phyloP scores from a whole-genome alignment of 2,888 invertebrate species.

The Synanthedon andrenaeformis region DNA sequence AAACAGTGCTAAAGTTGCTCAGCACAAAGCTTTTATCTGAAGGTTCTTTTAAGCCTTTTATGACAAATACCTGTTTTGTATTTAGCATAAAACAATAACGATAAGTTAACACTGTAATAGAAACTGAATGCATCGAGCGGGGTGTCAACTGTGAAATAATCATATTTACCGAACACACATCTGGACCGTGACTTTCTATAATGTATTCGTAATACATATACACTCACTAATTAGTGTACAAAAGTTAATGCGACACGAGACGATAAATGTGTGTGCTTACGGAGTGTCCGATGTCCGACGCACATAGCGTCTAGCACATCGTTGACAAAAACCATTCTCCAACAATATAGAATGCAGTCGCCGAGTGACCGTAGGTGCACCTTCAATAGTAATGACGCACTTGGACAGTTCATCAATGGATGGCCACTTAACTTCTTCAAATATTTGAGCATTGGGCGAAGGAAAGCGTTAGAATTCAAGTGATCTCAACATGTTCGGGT shows the following conservation, averaged over 20 bases:
- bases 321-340: conserved; percentile 30
- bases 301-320: conserved; percentile 22
- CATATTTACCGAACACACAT: conserved; percentile 62
- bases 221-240: conserved; percentile 70
- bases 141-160: conserved; percentile 26
- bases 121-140: no score
- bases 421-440: conserved; percentile 68
- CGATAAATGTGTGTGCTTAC: conserved; percentile 45
- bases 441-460: conserved; percentile 65
- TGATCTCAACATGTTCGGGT: conserved; percentile 57
- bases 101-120: no score
- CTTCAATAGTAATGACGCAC: conserved; percentile 56
- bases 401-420: conserved; percentile 60
- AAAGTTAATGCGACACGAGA: conserved; percentile 55
- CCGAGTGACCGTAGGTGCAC: conserved; percentile 47
- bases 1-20: no score
- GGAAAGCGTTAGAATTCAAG: conserved; percentile 71
- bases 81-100: not conserved
- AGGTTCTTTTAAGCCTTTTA: no score
- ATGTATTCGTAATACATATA: conserved; percentile 58
- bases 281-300: conserved; percentile 43
- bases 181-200: conserved; percentile 63
- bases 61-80: not conserved
- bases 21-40: no score
- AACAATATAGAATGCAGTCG: conserved; percentile 28